Evolutionary conservation across 30 jellyfish, hydroid and myxozoan genomes (phyloP).

Genomic region (Cassiopea xamachana): DNA sequence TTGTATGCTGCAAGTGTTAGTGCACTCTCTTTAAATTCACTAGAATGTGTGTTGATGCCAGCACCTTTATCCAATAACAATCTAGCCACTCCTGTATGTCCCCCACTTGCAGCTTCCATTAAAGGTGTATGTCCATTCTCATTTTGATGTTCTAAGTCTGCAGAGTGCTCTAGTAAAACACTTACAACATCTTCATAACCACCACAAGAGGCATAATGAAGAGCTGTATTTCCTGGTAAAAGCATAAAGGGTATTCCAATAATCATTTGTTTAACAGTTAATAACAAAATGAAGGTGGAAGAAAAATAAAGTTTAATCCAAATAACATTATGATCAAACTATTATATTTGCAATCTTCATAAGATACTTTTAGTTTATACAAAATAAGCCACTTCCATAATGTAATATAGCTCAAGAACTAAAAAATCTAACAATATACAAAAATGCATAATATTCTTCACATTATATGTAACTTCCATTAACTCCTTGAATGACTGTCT

Average conservation of each 20-base stretch:
- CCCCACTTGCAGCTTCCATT: constrained; percentile 99
- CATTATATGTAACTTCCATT: too few relatives aligned
- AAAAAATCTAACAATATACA: too few relatives aligned
- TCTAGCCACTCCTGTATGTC: constrained; percentile 91
- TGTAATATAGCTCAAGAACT: too few relatives aligned
- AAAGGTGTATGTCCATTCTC: constrained; percentile 99
- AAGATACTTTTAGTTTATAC: too few relatives aligned
- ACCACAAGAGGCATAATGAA: constrained; percentile 96
- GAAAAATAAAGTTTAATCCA: too few relatives aligned
- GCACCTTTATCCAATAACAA: constrained; percentile 94
- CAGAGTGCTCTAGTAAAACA: constrained; percentile 83
- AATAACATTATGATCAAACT: too few relatives aligned
- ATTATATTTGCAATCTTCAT: too few relatives aligned
- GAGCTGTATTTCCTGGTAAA: constrained; percentile 84
- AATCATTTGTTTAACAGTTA: too few relatives aligned
- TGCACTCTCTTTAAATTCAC: constrained; percentile 98
- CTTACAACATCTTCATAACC: constrained; percentile 97
- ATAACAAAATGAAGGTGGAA: too few relatives aligned
- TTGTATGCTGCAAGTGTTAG: constrained; percentile 95
- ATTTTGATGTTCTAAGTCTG: constrained; percentile 95
- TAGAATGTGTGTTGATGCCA: constrained; percentile 97
- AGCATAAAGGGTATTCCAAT: not conserved
- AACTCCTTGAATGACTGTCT: too few relatives aligned
- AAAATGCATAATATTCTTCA: too few relatives aligned
- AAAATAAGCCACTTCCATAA: too few relatives aligned